Base-by-base conservation (phyloP, 2,888 invertebrate genomes). In the Hymenopus coronatus region DNA sequence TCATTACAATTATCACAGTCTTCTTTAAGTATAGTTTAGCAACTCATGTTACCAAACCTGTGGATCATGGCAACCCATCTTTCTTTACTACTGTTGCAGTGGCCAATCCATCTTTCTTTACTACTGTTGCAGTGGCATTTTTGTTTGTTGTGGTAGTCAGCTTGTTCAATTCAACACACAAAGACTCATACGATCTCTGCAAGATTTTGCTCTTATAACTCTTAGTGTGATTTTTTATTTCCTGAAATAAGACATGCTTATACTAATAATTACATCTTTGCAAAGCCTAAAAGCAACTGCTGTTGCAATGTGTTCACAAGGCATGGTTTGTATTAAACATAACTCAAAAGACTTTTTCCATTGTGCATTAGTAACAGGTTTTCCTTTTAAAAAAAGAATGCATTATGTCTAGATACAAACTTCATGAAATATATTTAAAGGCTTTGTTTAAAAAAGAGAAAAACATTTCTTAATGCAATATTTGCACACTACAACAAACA, bases 81-180 rank as follows among this genome's bases (percentile, higher is more conserved):
- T 28, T 86, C 85, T 54, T 46, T 85, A n/a, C 25, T 30, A 84
- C 25, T 30, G 25, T 12, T 40, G 40, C 40, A 8, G 40, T 40
- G 40, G 40, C 40, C 40, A 40, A 40, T 9, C 40, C 40, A 8
- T 40, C 40, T 40, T 28, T 85, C 85, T 46, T 33, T 85, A 20
- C 14, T 33, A 85, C n/a, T 40, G n/a, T 25, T 70, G 54, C 54
- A 20, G 54, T 70, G 54, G 54, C 54, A 12, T n/a, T n/a, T 46
- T 85, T 82, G 28, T 81, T 82, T 46, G 83, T 28, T 28, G 82
- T 20, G 1, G 83, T 12, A 8, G 88, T 27, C 28, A 90, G 54
- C 33, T 87, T 90, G 28, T 88, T 81, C 25, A 90, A 82, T 81
- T 90, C 88, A 46, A 54, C n/a, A 46, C 82, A n/a, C n/a, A 90